Conservation (phyloP, 1,140 invertebrate genomes). For the Asbolus verrucosus region DNA sequence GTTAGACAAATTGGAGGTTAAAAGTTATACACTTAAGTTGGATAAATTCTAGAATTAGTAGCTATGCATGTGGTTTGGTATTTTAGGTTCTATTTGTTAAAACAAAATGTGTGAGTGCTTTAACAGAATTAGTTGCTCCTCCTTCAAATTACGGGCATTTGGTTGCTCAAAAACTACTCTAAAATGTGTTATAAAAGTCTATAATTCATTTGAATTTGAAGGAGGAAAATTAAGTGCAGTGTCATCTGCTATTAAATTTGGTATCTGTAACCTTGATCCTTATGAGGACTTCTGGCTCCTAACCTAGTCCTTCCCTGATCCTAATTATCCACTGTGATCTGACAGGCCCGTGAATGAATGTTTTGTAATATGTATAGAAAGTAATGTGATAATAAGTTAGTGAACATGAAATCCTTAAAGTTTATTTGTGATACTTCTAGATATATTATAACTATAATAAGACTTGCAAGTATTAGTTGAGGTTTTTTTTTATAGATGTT, state of each 20-base stretch:
- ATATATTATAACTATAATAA: slow-evolving; percentile 54
- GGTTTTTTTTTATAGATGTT: slow-evolving; percentile 48
- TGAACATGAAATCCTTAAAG: slow-evolving; percentile 55
- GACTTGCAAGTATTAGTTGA: slow-evolving; percentile 54
- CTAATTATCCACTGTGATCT: slow-evolving; percentile 45
- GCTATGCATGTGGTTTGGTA: slow-evolving; percentile 49
- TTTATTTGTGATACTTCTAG: slow-evolving; percentile 57
- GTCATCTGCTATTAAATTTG: slow-evolving; percentile 6
- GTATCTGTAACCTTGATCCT: slow-evolving; percentile 53
- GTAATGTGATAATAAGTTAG: slow-evolving; percentile 58
- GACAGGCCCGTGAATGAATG: slow-evolving; percentile 50
- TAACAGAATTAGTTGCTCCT: slow-evolving; percentile 37
- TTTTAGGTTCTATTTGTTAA: slow-evolving; percentile 35
- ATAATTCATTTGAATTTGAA: slow-evolving; percentile 35
- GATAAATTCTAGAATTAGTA: slow-evolving; percentile 38
- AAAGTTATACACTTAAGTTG: slow-evolving; percentile 44
- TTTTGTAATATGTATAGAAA: slow-evolving; percentile 50
- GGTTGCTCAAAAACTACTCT: no score
- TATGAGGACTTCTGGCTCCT: slow-evolving; percentile 62
- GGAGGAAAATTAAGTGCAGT: slow-evolving; percentile 15
- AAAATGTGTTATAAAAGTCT: no score
- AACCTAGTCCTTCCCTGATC: slow-evolving; percentile 56
- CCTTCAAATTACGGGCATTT: not conserved
- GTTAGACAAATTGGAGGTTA: slow-evolving; percentile 36
- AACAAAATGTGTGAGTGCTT: slow-evolving; percentile 42